These are phyloP conservation scores for Rallus crepitans DNA, from an alignment of 2,797 vertebrate genomes.

Conservation along the genomic window DNA sequence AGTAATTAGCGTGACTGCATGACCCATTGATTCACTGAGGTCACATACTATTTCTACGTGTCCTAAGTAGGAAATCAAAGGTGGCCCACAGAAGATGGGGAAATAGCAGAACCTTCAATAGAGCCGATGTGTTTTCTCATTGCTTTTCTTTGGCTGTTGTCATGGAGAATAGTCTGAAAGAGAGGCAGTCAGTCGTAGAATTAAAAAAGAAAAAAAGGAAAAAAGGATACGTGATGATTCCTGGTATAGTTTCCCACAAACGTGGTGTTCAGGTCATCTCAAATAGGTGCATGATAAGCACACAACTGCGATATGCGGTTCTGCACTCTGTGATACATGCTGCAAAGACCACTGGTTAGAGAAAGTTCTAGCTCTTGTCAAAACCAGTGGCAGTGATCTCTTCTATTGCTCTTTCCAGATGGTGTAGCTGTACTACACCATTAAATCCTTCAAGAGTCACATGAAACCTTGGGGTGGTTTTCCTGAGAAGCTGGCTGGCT, in stretches of 20 bases:
- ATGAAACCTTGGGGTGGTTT: neutral
- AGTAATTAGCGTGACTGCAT: neutral
- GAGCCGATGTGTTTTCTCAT: neutral
- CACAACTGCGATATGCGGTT: accelerated
- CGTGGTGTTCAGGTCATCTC: neutral
- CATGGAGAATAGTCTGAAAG: conserved; percentile 50
- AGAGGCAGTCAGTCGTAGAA: neutral
- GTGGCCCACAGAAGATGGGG: neutral
- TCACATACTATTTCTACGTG: neutral
- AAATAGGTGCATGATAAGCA: neutral
- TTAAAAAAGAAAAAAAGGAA: accelerated
- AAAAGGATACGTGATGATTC: neutral
- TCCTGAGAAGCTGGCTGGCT: neutral
- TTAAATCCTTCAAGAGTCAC: neutral
- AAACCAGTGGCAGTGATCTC: neutral
- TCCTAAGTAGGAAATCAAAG: neutral
- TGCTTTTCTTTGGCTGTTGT: conserved; percentile 62
- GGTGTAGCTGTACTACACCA: neutral
- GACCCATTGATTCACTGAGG: neutral
- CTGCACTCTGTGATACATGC: neutral
- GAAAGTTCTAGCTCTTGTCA: neutral
- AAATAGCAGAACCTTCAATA: neutral
- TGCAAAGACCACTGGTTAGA: neutral
- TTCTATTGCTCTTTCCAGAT: neutral
- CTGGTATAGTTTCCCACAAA: neutral